Conservation (phyloP, 2,888 invertebrate genomes). For the Glyphotaelius pellucidus region DNA sequence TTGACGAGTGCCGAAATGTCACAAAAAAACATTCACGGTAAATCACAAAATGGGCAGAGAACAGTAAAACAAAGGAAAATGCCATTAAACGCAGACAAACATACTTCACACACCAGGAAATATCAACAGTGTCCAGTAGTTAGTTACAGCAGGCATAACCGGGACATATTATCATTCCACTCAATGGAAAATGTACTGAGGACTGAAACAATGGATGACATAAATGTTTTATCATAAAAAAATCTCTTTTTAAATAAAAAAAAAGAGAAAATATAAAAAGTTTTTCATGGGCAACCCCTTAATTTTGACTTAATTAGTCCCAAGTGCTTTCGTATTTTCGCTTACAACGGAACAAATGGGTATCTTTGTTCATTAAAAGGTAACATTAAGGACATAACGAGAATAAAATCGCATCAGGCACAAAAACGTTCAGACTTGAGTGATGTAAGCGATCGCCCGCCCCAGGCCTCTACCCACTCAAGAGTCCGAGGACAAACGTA, state of each 20-base stretch:
- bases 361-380: constrained; percentile 24
- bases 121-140: constrained; percentile 27
- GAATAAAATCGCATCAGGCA: constrained; percentile 15
- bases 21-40: constrained; percentile 2
- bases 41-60: constrained; percentile 6
- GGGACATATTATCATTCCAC: background rate
- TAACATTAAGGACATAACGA: constrained; percentile 35
- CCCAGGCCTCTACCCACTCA: background rate
- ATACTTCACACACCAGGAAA: constrained; percentile 35
- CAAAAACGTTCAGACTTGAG: background rate
- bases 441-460: constrained; percentile 6
- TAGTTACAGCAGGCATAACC: background rate
- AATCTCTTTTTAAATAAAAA: background rate
- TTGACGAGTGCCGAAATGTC: background rate
- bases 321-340: background rate
- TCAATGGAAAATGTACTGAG: background rate
- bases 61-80: constrained; percentile 22
- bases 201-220: background rate
- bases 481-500: constrained; percentile 49
- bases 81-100: constrained; percentile 50
- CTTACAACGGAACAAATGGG: background rate
- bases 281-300: background rate
- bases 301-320: constrained; percentile 2
- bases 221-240: background rate
- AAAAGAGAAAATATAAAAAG: background rate